Evolutionary conservation across 2,797 vertebrate genomes (phyloP).

Genomic region (Rhodeus uyekii): DNA sequence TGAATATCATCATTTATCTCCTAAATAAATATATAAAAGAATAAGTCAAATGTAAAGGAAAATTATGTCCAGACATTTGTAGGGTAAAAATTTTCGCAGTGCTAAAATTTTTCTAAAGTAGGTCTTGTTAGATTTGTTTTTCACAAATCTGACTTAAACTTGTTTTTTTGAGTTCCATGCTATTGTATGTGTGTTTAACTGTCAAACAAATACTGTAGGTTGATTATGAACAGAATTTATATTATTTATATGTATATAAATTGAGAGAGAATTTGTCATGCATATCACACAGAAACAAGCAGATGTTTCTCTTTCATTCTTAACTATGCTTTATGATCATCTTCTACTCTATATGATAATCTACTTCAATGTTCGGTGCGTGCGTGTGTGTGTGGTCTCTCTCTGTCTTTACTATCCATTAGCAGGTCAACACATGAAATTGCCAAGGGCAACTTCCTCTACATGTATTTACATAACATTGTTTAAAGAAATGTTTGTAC

Average conservation of each 20-base stretch:
- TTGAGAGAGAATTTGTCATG: neutral
- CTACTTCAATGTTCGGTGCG: neutral
- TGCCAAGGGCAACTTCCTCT: conserved; percentile 44
- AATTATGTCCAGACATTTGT: neutral
- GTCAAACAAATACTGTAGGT: neutral
- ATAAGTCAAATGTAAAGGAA: neutral
- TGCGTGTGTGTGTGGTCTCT: conserved; percentile 35
- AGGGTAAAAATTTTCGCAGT: neutral
- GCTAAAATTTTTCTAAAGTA: neutral
- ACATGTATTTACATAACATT: conserved; percentile 24
- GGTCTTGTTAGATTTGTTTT: neutral
- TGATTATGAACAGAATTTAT: neutral
- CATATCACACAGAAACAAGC: neutral
- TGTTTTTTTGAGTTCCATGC: neutral
- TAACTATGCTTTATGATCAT: neutral
- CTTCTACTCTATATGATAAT: neutral
- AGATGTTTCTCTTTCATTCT: conserved; percentile 7
- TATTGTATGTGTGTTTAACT: neutral
- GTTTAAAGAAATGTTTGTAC: conserved; percentile 11
- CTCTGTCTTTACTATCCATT: conserved; percentile 30
- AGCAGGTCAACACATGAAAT: conserved; percentile 39
- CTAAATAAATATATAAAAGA: too few relatives aligned
- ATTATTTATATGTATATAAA: too few relatives aligned
- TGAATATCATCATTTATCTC: neutral
- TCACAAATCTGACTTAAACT: neutral